Evolutionary conservation across 2,113 vertebrate species (phyloP), one percentile per base, ranked within the genome.

Genomic region (Mormyrus iriodes): DNA sequence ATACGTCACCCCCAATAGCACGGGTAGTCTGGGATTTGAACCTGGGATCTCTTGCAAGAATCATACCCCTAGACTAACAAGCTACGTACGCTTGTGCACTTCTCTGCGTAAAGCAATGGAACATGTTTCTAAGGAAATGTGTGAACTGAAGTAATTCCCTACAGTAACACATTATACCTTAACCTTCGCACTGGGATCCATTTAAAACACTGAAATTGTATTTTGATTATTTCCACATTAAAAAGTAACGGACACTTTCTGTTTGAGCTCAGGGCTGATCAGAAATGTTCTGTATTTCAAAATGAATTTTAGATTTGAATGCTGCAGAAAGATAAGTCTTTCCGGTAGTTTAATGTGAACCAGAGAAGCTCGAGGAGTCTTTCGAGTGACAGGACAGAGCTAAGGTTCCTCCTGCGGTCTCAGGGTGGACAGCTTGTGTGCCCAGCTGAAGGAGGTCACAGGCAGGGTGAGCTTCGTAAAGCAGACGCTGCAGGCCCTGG

Each of bases 401-500:
- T 61, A 3, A 39, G 27, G 53, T 35, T 61, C 86, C 39, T 88
- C 92, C 85, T 24, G 24, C 93, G 44, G 87, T 90, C 94, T 89
- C 93, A 99, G 98, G 94, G 98, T 99, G 92, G 98, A 99, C 53
- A 96, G 97, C 89, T 98, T 99, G 98, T 97, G 96, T 93, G 95
- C 98, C 94, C 98, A 99, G 93, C 96, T 99, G 94, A 99, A 96
- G 94, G 98, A 99, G 94, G 97, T 99, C 52, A 97, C 97, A 49
- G 97, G 99, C 95, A 97, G 96, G 65, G 98, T 99, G 91, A 99
- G 97, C 96, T 99, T 98, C 91, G 99, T 99, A 91, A 99, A 99
- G 93, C 96, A 97, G 73, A 99, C 98, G 3, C 92, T 99, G 89
- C 97, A 98, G 93, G 98, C 98, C 27, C 94, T 99, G 95, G 98